Percentiles rank a stretch among this genome's conserved stretches.
Conservation (phyloP, 2,888 invertebrate species). For the Drosophila dives region DNA sequence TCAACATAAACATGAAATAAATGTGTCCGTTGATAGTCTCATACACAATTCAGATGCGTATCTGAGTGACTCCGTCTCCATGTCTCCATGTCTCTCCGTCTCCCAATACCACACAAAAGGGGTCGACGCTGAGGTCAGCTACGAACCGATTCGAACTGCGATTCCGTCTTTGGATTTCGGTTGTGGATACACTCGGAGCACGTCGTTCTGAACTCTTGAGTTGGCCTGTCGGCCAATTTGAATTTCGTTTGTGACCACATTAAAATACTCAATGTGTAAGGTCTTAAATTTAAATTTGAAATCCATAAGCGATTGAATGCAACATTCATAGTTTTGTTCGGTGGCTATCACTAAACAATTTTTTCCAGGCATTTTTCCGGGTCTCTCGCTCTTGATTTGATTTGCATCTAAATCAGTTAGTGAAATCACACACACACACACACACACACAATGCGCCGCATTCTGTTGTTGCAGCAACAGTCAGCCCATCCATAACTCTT, state of each 20-base stretch:
- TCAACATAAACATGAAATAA: constrained; percentile 83
- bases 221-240: constrained; percentile 61
- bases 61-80: constrained; percentile 49
- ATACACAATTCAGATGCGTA: constrained; percentile 78
- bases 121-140: constrained; percentile 71
- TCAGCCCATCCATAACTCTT: constrained; percentile 70
- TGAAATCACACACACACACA: constrained; percentile 51
- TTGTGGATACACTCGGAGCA: constrained; percentile 27
- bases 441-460: constrained; percentile 15
- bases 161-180: constrained; percentile 22
- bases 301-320: constrained; percentile 81
- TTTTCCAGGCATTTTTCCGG: constrained; percentile 54
- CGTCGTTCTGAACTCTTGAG: constrained; percentile 19
- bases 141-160: constrained; percentile 18
- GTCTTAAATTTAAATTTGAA: constrained; percentile 83
- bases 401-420: constrained; percentile 79
- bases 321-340: constrained; percentile 71
- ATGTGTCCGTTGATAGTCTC: constrained; percentile 80
- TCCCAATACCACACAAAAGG: constrained; percentile 65
- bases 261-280: constrained; percentile 83
- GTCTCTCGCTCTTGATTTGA: constrained; percentile 69
- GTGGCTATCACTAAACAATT: constrained; percentile 57
- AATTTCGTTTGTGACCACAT: constrained; percentile 78
- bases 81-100: constrained; percentile 6
- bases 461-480: constrained; percentile 15